A percentile compares a stretch with the other conserved stretches of the same genome.
Evolutionary conservation across 2,797 vertebrate species (phyloP).

Genomic region (Cyprinella venusta): DNA sequence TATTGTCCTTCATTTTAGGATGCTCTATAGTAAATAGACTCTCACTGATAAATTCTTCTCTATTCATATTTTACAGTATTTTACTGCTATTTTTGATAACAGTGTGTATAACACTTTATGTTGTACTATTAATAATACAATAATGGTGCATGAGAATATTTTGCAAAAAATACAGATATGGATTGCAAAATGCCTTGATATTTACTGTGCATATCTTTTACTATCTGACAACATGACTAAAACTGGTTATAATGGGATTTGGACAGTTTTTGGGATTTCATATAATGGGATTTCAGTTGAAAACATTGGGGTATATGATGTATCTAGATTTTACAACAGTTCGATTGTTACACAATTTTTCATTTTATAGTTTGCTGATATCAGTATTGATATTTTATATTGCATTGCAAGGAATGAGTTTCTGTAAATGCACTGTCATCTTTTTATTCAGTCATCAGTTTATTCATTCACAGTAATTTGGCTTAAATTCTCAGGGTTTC

Average conservation of each 20-base stretch:
- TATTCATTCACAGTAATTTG: background rate
- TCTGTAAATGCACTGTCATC: background rate
- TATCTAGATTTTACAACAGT: background rate
- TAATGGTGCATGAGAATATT: background rate
- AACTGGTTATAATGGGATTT: background rate
- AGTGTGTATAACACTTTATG: background rate
- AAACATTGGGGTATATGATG: too few relatives aligned
- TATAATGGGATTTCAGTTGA: too few relatives aligned
- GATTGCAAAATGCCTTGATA: constrained; percentile 5
- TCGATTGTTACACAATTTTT: background rate
- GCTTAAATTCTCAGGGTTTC: background rate
- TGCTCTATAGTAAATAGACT: background rate
- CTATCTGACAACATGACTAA: background rate
- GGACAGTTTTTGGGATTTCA: too few relatives aligned
- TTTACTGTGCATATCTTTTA: background rate
- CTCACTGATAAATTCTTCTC: constrained; percentile 4
- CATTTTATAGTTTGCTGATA: background rate
- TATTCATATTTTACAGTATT: background rate
- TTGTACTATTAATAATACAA: background rate
- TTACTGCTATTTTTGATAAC: background rate
- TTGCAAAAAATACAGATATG: background rate
- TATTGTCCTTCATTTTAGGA: background rate
- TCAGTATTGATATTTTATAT: background rate
- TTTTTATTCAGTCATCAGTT: background rate
- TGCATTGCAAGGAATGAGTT: background rate